These are phyloP conservation scores for Bruchidius siliquastri DNA, from an alignment of 2,888 invertebrate genomes.

Conservation along the genomic window DNA sequence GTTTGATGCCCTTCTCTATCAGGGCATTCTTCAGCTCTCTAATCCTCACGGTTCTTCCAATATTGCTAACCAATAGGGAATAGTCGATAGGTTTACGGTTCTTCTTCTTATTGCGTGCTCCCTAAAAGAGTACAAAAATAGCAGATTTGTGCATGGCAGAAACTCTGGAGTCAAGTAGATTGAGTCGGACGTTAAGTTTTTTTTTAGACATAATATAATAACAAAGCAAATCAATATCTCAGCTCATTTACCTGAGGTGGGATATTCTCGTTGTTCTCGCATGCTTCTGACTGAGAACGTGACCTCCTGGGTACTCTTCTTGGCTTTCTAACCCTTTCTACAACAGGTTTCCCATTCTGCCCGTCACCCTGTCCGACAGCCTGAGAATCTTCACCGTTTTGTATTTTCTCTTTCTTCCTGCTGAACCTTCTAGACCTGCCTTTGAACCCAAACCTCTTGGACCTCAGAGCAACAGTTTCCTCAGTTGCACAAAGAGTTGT, in stretches of 20 bases:
- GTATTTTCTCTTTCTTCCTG: neutral
- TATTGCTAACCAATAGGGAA: conserved; percentile 64
- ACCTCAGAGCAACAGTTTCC: neutral
- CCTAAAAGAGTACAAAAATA: neutral
- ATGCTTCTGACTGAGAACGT: conserved; percentile 3
- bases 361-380: neutral
- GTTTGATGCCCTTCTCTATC: conserved; percentile 68
- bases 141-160: too few relatives aligned
- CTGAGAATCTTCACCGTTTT: neutral
- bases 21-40: conserved; percentile 72
- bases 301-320: neutral
- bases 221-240: too few relatives aligned
- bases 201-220: too few relatives aligned
- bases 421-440: neutral
- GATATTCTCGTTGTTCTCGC: conserved; percentile 16
- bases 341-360: neutral
- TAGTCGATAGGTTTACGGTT: conserved; percentile 48
- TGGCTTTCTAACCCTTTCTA: neutral
- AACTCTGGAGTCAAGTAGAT: too few relatives aligned
- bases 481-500: conserved; percentile 8
- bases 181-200: too few relatives aligned
- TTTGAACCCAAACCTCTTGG: neutral
- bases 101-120: conserved; percentile 10
- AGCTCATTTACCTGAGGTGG: conserved; percentile 9
- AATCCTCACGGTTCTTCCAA: conserved; percentile 65